Evolutionary conservation across 2,113 vertebrate species (phyloP).

Genomic region (Hoplias malabaricus): DNA sequence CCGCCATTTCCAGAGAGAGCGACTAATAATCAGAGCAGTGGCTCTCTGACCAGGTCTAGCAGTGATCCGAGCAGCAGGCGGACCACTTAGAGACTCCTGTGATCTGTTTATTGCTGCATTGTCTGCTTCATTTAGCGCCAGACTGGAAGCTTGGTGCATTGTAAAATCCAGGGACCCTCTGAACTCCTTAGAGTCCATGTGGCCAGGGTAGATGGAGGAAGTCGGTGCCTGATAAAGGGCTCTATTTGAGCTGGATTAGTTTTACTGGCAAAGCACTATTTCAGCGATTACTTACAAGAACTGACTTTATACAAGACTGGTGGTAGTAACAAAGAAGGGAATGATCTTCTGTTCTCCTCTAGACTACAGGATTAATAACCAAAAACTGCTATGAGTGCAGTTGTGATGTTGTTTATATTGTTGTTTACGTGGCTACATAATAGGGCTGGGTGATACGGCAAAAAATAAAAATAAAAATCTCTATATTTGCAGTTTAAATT

Average conservation of each 20-base stretch:
- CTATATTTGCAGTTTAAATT: too few species aligned
- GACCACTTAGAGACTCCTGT: conserved; percentile 5
- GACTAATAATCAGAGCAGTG: neutral
- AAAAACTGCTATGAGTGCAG: too few species aligned
- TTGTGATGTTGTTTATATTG: too few species aligned
- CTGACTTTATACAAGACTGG: neutral
- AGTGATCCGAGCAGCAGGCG: neutral
- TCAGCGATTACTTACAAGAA: neutral
- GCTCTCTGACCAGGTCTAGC: conserved; percentile 20
- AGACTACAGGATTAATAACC: too few species aligned
- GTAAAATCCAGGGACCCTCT: neutral
- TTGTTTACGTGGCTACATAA: too few species aligned
- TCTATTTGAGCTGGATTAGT: neutral
- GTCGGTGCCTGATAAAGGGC: neutral
- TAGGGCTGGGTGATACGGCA: too few species aligned
- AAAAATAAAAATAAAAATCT: too few species aligned
- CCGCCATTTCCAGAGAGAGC: neutral
- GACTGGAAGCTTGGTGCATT: conserved; percentile 28
- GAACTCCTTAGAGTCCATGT: conserved; percentile 22
- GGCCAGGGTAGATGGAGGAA: neutral
- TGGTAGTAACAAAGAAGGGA: too few species aligned
- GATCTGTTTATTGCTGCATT: conserved; percentile 41
- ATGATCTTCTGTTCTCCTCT: too few species aligned
- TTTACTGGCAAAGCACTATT: neutral
- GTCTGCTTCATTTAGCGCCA: conserved; percentile 34